phyloP scores from a whole-genome alignment of 2,888 invertebrate species.

The Polyommatus icarus region DNA sequence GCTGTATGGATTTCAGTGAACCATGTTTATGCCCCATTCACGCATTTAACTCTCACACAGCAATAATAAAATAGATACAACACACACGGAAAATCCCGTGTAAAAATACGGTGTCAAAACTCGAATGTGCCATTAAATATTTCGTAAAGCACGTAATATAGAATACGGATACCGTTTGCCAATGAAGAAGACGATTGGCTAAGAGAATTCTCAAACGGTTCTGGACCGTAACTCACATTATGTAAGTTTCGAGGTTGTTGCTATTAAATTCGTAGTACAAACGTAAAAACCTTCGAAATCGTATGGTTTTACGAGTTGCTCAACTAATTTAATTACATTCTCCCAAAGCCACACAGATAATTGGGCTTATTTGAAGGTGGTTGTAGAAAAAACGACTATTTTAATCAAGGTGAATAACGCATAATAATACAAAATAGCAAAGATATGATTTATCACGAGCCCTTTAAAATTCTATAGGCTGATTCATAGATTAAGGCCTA shows the following conservation, averaged over 20 bases:
- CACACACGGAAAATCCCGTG: background rate
- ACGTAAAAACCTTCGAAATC: slow-evolving; percentile 18
- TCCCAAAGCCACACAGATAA: background rate
- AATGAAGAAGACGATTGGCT: slow-evolving; percentile 56
- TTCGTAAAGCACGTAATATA: slow-evolving; percentile 32
- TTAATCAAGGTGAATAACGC: background rate
- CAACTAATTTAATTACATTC: slow-evolving; percentile 26
- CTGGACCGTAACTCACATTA: slow-evolving; percentile 56
- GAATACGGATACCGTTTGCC: slow-evolving; percentile 50
- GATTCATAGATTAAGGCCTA: background rate
- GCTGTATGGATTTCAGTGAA: too few species aligned
- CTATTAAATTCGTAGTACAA: slow-evolving; percentile 30
- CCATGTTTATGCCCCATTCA: too few species aligned
- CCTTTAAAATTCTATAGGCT: background rate
- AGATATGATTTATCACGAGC: background rate
- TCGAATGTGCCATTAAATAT: background rate
- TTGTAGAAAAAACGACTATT: background rate
- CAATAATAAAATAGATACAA: background rate
- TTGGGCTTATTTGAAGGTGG: slow-evolving; percentile 5
- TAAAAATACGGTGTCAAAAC: slow-evolving; percentile 14
- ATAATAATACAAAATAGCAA: background rate
- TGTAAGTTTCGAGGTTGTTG: slow-evolving; percentile 46
- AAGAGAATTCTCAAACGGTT: slow-evolving; percentile 62
- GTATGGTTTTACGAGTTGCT: slow-evolving; percentile 27
- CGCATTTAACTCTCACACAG: too few species aligned